Percentiles rank a stretch among this genome's conserved stretches.
Conservation (phyloP, 2,797 vertebrate genomes). For the Eremophila alpestris region DNA sequence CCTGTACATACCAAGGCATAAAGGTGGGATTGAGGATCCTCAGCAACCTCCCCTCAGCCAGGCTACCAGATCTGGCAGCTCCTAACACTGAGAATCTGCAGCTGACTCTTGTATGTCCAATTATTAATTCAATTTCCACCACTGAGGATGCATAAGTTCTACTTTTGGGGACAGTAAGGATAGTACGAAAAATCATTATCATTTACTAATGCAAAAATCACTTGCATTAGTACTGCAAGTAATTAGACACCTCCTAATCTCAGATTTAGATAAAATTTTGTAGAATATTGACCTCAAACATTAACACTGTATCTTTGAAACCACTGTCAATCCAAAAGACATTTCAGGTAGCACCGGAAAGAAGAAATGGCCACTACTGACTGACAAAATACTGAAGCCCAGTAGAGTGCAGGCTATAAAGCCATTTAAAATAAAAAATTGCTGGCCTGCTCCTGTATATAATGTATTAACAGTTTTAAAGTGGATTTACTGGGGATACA, state of each 20-base stretch:
- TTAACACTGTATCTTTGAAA: not conserved
- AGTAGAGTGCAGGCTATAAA: not conserved
- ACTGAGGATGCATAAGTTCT: accelerated
- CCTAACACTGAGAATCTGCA: not conserved
- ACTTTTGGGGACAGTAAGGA: not conserved
- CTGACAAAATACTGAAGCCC: not conserved
- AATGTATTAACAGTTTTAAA: not conserved
- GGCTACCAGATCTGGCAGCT: not conserved
- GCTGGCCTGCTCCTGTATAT: not conserved
- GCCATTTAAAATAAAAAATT: not conserved
- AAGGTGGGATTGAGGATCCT: not conserved
- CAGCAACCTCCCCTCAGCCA: not conserved
- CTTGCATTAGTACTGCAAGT: too few relatives aligned
- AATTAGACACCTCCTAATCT: not conserved
- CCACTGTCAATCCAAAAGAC: not conserved
- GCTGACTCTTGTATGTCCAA: not conserved
- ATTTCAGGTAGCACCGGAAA: not conserved
- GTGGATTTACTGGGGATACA: not conserved
- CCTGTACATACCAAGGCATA: not conserved
- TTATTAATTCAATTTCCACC: not conserved
- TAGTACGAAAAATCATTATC: not conserved
- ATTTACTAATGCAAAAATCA: too few relatives aligned
- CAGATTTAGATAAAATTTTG: not conserved
- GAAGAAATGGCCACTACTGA: not conserved
- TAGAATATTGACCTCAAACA: not conserved